Evolutionary conservation across 2,797 vertebrate genomes (phyloP).

Genomic region (Morus bassanus): DNA sequence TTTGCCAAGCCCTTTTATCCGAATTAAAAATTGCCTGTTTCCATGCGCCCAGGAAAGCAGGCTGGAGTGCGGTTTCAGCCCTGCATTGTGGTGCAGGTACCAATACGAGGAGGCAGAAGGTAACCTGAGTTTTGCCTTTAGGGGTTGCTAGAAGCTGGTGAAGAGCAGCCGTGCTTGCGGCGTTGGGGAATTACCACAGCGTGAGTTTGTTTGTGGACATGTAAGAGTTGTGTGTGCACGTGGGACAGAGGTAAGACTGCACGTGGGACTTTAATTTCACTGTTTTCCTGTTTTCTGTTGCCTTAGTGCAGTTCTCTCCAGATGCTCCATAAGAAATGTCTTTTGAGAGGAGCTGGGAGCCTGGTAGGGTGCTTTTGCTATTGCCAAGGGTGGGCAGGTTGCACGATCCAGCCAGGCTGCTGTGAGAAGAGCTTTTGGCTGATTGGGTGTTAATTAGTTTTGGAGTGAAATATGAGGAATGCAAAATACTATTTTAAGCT

Average conservation of each 20-base stretch:
- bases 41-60: background rate
- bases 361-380: background rate
- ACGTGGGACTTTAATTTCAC: background rate
- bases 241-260: background rate
- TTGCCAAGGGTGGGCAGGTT: conserved; percentile 11
- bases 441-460: conserved; percentile 6
- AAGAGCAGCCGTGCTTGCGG: fast-evolving
- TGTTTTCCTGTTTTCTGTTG: background rate
- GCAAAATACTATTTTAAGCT: conserved; percentile 47
- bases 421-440: background rate
- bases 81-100: fast-evolving
- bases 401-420: background rate
- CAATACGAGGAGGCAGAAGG: background rate
- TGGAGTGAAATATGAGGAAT: conserved; percentile 1
- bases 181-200: fast-evolving
- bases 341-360: background rate
- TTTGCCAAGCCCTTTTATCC: background rate
- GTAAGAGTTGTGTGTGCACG: fast-evolving
- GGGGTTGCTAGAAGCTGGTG: background rate
- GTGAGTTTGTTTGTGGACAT: background rate
- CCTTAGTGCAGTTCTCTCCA: background rate
- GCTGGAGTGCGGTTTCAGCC: fast-evolving
- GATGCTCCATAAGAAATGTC: background rate
- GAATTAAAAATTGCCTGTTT: fast-evolving
- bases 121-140: background rate